A percentile compares a stretch with the other conserved stretches of the same genome.
These are phyloP conservation scores for Andrena bucephala DNA, from an alignment of 2,888 invertebrate species.

Conservation along the genomic window DNA sequence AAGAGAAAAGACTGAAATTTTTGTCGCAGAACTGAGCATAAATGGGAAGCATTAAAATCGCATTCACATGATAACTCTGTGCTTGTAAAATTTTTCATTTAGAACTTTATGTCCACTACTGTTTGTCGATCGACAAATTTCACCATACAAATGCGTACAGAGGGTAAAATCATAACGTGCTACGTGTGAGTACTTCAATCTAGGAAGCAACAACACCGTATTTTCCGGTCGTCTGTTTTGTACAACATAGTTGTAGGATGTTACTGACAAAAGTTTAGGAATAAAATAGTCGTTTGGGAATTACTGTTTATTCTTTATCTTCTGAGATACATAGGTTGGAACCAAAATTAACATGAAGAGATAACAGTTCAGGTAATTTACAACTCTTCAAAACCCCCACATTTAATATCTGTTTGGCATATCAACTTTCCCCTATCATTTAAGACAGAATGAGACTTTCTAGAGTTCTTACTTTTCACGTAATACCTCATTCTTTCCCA, in stretches of 20 bases:
- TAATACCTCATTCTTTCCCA: no score
- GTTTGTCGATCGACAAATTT: conserved; percentile 26
- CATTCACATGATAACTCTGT: background rate
- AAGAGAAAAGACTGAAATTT: background rate
- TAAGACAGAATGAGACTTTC: no score
- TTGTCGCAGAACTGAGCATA: background rate
- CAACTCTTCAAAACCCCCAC: no score
- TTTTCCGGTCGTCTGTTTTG: background rate
- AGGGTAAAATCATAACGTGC: conserved; percentile 31
- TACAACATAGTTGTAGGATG: conserved; percentile 10
- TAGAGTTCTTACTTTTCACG: no score
- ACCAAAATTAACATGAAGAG: no score
- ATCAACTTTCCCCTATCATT: no score
- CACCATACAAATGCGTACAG: conserved; percentile 23
- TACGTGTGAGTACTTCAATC: background rate
- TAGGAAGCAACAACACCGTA: conserved; percentile 5
- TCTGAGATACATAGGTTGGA: no score
- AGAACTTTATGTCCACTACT: conserved; percentile 17
- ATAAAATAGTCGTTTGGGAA: no score
- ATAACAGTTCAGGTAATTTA: no score
- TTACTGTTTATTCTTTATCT: no score
- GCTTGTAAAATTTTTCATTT: conserved; percentile 18
- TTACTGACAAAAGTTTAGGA: no score
- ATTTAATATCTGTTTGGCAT: no score
- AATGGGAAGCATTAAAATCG: conserved; percentile 9